Conservation (phyloP, 2,888 invertebrate species). For the Zootermopsis nevadensis region DNA sequence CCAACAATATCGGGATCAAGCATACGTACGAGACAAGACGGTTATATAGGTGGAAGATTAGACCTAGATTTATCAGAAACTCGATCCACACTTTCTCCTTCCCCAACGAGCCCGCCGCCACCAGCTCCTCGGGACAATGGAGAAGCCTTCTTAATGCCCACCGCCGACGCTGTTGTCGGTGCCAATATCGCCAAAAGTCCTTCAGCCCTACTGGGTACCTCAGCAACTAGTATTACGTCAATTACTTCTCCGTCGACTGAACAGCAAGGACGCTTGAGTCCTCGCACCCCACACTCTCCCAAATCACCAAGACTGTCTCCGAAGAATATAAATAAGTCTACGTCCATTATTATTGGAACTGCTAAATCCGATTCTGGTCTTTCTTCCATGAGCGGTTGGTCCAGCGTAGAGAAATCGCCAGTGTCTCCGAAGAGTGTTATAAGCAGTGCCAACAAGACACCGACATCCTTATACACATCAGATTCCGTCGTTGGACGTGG, state of each 20-base stretch:
- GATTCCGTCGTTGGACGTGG: constrained; percentile 27
- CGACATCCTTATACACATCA: constrained; percentile 55
- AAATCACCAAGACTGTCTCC: constrained; percentile 80
- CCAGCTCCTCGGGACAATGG: constrained; percentile 80
- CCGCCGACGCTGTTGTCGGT: constrained; percentile 60
- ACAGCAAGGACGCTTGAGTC: constrained; percentile 53
- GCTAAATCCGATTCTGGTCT: constrained; percentile 88
- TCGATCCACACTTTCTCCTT: constrained; percentile 58
- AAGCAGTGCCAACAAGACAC: constrained; percentile 59
- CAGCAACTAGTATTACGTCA: constrained; percentile 59
- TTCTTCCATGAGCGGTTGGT: constrained; percentile 89
- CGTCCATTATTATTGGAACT: constrained; percentile 73
- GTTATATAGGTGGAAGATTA: constrained; percentile 65
- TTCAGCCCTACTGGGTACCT: constrained; percentile 59
- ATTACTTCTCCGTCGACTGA: constrained; percentile 55
- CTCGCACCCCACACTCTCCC: constrained; percentile 68
- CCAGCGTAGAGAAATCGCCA: constrained; percentile 86
- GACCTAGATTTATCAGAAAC: constrained; percentile 47
- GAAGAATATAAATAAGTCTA: constrained; percentile 71
- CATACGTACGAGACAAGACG: constrained; percentile 73
- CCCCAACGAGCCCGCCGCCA: constrained; percentile 81
- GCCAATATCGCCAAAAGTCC: constrained; percentile 57
- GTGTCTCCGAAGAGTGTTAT: constrained; percentile 76
- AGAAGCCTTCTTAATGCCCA: constrained; percentile 65
- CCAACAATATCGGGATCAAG: constrained; percentile 74